phyloP scores from a whole-genome alignment of 2,888 invertebrate species.

The Volucella inanis region DNA sequence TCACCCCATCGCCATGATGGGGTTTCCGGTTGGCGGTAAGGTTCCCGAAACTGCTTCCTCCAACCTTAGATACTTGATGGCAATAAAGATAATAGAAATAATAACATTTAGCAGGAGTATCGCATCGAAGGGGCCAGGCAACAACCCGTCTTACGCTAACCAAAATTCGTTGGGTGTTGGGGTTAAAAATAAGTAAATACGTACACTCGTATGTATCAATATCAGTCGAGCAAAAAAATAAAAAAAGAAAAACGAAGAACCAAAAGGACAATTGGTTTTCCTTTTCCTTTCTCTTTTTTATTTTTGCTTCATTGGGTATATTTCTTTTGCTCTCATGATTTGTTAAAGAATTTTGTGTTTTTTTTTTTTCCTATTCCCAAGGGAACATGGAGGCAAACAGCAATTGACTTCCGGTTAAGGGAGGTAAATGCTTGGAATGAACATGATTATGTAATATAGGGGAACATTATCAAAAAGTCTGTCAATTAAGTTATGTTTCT shows the following conservation, averaged over 20 bases:
- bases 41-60: conserved; percentile 51
- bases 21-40: conserved; percentile 50
- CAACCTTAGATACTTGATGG: conserved; percentile 60
- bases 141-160: conserved; percentile 4
- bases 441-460: conserved; percentile 6
- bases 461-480: neutral
- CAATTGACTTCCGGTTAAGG: conserved; percentile 16
- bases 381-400: conserved; percentile 1
- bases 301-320: conserved; percentile 38
- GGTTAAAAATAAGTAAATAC: conserved; percentile 32
- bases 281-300: conserved; percentile 32
- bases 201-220: conserved; percentile 41
- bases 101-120: conserved; percentile 41
- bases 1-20: conserved; percentile 37
- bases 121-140: conserved; percentile 9
- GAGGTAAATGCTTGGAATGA: conserved; percentile 17
- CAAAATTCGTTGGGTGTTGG: conserved; percentile 27
- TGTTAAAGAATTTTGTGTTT: conserved; percentile 35
- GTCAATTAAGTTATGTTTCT: neutral
- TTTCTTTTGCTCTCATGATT: conserved; percentile 36
- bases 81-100: conserved; percentile 61
- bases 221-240: conserved; percentile 36
- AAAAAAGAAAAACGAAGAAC: conserved; percentile 6
- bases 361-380: conserved; percentile 18
- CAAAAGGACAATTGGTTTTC: conserved; percentile 57